Conservation (phyloP, 2,797 vertebrate genomes). For the Acipenser ruthenus region DNA sequence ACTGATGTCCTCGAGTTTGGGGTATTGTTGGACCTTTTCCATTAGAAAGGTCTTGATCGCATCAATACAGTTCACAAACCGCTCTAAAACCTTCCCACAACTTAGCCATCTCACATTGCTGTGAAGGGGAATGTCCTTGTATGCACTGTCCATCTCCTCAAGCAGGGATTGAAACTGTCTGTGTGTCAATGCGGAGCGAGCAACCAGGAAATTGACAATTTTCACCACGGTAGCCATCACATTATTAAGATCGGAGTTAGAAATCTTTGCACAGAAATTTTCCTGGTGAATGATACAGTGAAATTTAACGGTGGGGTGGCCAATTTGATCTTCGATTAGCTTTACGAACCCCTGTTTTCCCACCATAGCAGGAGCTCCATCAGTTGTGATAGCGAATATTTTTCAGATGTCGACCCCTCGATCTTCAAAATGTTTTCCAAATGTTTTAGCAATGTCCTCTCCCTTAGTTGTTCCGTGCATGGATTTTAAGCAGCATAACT, state of each 20-base stretch:
- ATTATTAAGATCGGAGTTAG: conserved; percentile 21
- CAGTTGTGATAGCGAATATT: conserved; percentile 18
- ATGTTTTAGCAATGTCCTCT: conserved; percentile 10
- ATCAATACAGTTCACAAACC: conserved; percentile 21
- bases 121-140: conserved; percentile 15
- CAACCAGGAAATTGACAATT: conserved; percentile 16
- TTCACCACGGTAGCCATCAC: conserved; percentile 19
- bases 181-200: conserved; percentile 14
- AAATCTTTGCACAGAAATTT: conserved; percentile 25
- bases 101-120: conserved; percentile 13
- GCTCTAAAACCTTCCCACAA: conserved; percentile 13
- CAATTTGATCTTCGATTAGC: conserved; percentile 21
- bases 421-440: conserved; percentile 14
- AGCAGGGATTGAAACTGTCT: conserved; percentile 14
- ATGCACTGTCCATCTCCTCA: conserved; percentile 14
- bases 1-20: neutral
- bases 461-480: conserved; percentile 19
- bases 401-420: conserved; percentile 6
- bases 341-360: conserved; percentile 13
- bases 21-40: too few species aligned
- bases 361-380: conserved; percentile 12
- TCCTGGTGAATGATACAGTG: conserved; percentile 19
- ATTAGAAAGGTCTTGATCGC: neutral
- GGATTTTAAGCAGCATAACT: conserved; percentile 16
- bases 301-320: conserved; percentile 13